Conservation (phyloP, 2,888 invertebrate genomes). For the Caenorhabditis sp. region DNA sequence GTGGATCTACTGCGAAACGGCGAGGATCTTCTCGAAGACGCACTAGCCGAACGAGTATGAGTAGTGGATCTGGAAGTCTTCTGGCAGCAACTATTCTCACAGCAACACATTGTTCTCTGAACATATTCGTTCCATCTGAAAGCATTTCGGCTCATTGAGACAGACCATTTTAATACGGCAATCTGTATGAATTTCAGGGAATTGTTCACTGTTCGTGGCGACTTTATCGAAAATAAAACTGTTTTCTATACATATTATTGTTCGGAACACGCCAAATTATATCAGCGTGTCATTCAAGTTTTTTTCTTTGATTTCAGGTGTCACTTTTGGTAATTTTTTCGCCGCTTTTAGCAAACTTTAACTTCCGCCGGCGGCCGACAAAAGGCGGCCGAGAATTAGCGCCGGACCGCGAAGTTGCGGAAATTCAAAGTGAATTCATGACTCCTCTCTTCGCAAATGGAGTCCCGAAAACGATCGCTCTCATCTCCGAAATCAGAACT, state of each 20-base stretch:
- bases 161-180: background rate
- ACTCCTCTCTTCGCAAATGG: conserved; percentile 2
- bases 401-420: too few species aligned
- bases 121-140: background rate
- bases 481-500: background rate
- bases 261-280: too few species aligned
- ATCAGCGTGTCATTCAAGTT: too few species aligned
- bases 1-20: background rate
- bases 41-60: background rate
- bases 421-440: background rate
- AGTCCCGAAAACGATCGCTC: conserved; percentile 17
- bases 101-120: background rate
- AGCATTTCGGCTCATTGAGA: too few species aligned
- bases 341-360: too few species aligned
- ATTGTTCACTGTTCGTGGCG: too few species aligned
- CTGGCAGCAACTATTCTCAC: background rate
- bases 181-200: background rate
- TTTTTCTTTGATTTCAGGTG: too few species aligned
- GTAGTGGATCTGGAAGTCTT: background rate
- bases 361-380: too few species aligned
- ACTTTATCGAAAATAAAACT: too few species aligned
- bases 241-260: too few species aligned
- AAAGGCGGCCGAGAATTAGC: too few species aligned
- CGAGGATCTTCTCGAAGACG: background rate
- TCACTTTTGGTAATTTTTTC: too few species aligned